Conservation (phyloP, 1,140 invertebrate genomes). For the Diplogasteroides magnus region DNA sequence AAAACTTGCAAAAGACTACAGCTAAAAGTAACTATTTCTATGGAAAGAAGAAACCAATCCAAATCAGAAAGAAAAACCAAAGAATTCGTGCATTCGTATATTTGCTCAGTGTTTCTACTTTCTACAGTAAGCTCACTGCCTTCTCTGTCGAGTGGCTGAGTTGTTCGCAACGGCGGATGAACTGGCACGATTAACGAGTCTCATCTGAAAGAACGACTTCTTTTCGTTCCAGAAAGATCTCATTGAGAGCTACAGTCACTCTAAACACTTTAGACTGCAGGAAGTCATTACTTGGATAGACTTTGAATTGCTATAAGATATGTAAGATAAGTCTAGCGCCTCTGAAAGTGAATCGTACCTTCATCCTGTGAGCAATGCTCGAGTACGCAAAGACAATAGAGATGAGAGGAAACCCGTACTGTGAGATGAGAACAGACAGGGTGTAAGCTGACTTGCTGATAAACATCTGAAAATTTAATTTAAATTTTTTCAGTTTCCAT, state of each 20-base stretch:
- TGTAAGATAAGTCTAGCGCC: constrained; percentile 5
- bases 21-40: not conserved
- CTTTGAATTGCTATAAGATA: too few relatives aligned
- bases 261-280: too few relatives aligned
- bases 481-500: not conserved
- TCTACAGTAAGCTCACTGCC: constrained; percentile 8
- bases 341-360: constrained; percentile 32
- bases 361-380: constrained; percentile 46
- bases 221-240: too few relatives aligned
- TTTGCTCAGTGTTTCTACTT: too few relatives aligned
- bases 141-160: constrained; percentile 1
- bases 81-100: too few relatives aligned
- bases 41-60: too few relatives aligned
- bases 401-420: constrained; percentile 46
- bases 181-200: too few relatives aligned
- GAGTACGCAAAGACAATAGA: constrained; percentile 53
- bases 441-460: constrained; percentile 50
- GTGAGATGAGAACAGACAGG: constrained; percentile 43
- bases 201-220: too few relatives aligned
- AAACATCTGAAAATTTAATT: constrained; percentile 42
- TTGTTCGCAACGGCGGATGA: too few relatives aligned
- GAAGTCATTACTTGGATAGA: too few relatives aligned
- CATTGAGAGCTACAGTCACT: too few relatives aligned
- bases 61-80: too few relatives aligned
- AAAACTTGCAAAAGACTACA: not conserved